phyloP scores from a whole-genome alignment of 2,113 vertebrate species.

The Struthidea cinerea region DNA sequence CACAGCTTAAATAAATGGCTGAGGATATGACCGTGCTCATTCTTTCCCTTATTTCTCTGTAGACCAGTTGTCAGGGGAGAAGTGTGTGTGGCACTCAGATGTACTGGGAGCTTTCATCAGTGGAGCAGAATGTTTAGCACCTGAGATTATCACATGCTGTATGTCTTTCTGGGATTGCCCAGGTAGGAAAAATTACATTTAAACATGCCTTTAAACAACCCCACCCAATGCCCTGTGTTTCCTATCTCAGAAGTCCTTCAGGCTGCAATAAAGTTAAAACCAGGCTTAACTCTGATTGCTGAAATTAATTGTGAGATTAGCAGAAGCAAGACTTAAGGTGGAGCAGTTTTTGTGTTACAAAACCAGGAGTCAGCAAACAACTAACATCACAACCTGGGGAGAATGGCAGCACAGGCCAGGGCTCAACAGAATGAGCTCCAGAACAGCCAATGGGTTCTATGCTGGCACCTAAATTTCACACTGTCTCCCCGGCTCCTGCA shows the following conservation, averaged over 20 bases:
- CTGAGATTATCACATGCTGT: not conserved
- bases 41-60: not conserved
- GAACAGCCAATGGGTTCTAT: rapidly evolving
- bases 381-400: rapidly evolving
- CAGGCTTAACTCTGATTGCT: not conserved
- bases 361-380: not conserved
- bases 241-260: not conserved
- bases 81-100: not conserved
- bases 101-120: rapidly evolving
- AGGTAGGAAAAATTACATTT: not conserved
- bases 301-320: not conserved
- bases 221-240: not conserved
- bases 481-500: not conserved
- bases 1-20: not conserved
- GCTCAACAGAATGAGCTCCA: not conserved
- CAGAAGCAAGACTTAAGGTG: not conserved
- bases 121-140: not conserved
- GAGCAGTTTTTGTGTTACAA: not conserved
- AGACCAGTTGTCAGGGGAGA: not conserved
- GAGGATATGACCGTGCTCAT: not conserved
- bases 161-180: not conserved
- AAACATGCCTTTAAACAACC: not conserved
- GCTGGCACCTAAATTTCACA: not conserved
- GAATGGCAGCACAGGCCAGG: rapidly evolving
- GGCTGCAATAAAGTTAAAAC: not conserved